Evolutionary conservation across 2,113 vertebrate genomes (phyloP).

Genomic region (Phasianus colchicus): DNA sequence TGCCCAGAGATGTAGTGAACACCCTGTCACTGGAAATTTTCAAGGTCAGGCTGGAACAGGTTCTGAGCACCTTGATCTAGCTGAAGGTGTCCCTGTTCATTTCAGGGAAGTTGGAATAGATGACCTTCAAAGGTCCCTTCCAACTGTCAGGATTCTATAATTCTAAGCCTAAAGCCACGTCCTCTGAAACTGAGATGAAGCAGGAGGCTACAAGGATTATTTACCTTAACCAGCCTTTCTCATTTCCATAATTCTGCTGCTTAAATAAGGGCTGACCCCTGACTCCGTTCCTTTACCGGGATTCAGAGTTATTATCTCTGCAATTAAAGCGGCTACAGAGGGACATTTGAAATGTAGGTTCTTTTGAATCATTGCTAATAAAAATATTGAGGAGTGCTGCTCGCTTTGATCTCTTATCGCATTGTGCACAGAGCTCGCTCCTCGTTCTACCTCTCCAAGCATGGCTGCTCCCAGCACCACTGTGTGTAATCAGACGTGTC

Average conservation of each 20-base stretch:
- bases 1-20: too few relatives aligned
- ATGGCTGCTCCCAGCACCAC: background rate
- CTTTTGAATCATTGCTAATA: conserved; percentile 57
- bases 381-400: conserved; percentile 14
- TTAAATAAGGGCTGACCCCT: conserved; percentile 4
- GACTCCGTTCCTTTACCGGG: background rate
- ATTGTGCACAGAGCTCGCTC: background rate
- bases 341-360: conserved; percentile 31
- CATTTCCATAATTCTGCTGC: conserved; percentile 39
- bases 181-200: background rate
- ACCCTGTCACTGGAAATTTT: too few relatives aligned
- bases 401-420: conserved; percentile 72
- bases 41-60: too few relatives aligned
- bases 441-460: background rate
- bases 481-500: conserved; percentile 74
- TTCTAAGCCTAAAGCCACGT: background rate
- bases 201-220: background rate
- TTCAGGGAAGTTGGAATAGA: too few relatives aligned
- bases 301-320: conserved; percentile 57
- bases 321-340: conserved; percentile 61
- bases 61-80: too few relatives aligned
- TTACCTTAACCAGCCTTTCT: conserved; percentile 19
- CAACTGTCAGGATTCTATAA: too few relatives aligned
- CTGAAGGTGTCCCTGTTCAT: too few relatives aligned
- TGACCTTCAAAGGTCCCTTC: too few relatives aligned